A percentile compares a stretch with the other conserved stretches of the same genome.
phyloP scores from a whole-genome alignment of 2,113 vertebrate genomes.

The Cygnus atratus region DNA sequence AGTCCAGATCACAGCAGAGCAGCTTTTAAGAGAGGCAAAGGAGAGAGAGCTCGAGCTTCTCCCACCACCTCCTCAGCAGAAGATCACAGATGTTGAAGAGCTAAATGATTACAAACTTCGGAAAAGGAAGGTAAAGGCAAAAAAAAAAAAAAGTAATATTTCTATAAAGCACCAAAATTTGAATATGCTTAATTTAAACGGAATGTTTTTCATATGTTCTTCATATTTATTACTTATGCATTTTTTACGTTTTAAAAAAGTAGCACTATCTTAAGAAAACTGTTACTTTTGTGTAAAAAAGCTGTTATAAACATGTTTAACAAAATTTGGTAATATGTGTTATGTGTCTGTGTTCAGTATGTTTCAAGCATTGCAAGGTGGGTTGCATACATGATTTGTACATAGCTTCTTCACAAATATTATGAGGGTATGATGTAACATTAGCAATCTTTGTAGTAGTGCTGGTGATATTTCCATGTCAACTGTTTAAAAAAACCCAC shows the following conservation, averaged over 20 bases:
- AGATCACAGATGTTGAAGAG: conserved; percentile 98
- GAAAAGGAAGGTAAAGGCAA: conserved; percentile 87
- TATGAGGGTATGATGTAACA: neutral
- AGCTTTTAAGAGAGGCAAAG: conserved; percentile 94
- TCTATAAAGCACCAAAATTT: fast-evolving
- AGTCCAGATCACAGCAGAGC: conserved; percentile 97
- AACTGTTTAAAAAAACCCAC: no score
- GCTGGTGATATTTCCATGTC: neutral
- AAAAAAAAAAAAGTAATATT: fast-evolving
- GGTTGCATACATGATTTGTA: fast-evolving
- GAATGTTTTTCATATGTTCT: fast-evolving
- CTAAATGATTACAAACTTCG: conserved; percentile 95
- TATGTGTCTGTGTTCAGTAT: fast-evolving
- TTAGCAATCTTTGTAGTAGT: no score
- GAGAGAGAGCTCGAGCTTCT: conserved; percentile 97
- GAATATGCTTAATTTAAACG: fast-evolving
- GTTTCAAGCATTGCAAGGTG: neutral
- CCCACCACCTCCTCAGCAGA: conserved; percentile 95
- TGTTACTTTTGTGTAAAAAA: neutral
- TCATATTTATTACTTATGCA: fast-evolving
- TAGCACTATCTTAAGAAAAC: fast-evolving
- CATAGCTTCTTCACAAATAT: fast-evolving
- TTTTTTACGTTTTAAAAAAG: neutral
- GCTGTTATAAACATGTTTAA: fast-evolving
- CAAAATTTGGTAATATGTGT: fast-evolving